These are phyloP conservation scores for Zaprionus camerounensis DNA, from an alignment of 1,140 invertebrate species.

Conservation along the genomic window DNA sequence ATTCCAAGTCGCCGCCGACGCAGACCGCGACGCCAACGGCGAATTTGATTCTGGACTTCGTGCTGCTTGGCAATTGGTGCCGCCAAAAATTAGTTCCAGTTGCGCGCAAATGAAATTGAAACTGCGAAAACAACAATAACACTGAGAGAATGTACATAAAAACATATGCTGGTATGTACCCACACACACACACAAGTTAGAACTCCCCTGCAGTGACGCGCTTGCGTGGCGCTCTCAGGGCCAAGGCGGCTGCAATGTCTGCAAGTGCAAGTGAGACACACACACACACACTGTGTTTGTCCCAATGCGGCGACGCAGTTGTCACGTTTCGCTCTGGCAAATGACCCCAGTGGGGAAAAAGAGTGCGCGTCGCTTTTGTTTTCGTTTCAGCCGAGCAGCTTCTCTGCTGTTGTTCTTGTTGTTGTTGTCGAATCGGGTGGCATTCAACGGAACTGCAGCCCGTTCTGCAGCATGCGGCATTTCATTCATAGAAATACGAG, in stretches of 20 bases:
- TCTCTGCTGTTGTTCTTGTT: not conserved
- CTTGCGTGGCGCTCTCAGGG: slow-evolving; percentile 35
- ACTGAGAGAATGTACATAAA: not conserved
- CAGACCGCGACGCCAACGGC: not conserved
- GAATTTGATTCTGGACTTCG: slow-evolving; percentile 14
- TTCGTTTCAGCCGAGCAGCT: slow-evolving; percentile 11
- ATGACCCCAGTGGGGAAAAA: slow-evolving; percentile 28
- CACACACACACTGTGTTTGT: slow-evolving; percentile 5
- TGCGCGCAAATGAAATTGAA: slow-evolving; percentile 53
- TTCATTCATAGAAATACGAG: slow-evolving; percentile 52
- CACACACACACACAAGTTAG: not conserved
- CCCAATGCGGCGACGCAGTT: slow-evolving; percentile 24
- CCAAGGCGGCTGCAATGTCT: slow-evolving; percentile 11
- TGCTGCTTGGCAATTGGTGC: slow-evolving; percentile 37
- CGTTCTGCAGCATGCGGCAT: slow-evolving; percentile 38
- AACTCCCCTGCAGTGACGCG: not conserved
- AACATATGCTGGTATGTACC: not conserved
- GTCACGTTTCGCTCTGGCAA: slow-evolving; percentile 51
- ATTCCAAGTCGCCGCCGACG: not conserved
- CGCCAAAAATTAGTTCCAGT: slow-evolving; percentile 55
- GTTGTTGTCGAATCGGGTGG: slow-evolving; percentile 24
- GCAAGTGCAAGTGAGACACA: slow-evolving; percentile 5
- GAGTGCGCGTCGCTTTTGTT: slow-evolving; percentile 22
- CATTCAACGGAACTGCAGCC: slow-evolving; percentile 39
- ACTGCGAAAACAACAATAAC: slow-evolving; percentile 25